These are phyloP conservation scores for Psilanteris sp. DNA, from an alignment of 1,140 invertebrate genomes.

Conservation along the genomic window DNA sequence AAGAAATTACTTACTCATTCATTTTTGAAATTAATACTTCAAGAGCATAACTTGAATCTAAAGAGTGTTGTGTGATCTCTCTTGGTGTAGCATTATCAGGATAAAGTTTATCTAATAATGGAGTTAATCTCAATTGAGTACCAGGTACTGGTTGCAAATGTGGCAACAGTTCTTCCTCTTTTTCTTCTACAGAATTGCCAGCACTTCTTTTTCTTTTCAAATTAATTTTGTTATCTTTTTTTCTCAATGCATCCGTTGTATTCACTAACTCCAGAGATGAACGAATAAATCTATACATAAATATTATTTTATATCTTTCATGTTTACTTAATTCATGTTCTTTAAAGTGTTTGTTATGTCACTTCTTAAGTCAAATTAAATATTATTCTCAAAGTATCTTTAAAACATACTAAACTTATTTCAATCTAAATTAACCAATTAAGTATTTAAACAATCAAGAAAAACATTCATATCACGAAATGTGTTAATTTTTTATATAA, in stretches of 20 bases:
- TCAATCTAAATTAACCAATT: no score
- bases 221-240: constrained; percentile 76
- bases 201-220: constrained; percentile 73
- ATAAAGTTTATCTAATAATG: constrained; percentile 87
- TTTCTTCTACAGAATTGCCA: constrained; percentile 81
- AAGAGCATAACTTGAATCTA: constrained; percentile 91
- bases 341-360: no score
- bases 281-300: constrained; percentile 70
- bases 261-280: constrained; percentile 87
- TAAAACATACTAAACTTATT: no score
- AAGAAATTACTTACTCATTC: no score
- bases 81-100: constrained; percentile 88
- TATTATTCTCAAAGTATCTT: no score
- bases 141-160: constrained; percentile 88
- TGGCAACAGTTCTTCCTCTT: constrained; percentile 88
- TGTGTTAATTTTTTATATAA: no score
- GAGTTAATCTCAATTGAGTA: constrained; percentile 89
- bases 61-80: constrained; percentile 91
- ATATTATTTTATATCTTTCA: no score
- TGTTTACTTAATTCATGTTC: no score
- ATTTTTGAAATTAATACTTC: constrained; percentile 84
- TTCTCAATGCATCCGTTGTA: constrained; percentile 83
- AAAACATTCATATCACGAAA: no score
- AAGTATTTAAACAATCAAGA: no score
- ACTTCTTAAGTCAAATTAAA: no score